A percentile compares a stretch with the other conserved stretches of the same genome.
Evolutionary conservation across 2,113 vertebrate genomes (phyloP).

Genomic region (Pithys albifrons): DNA sequence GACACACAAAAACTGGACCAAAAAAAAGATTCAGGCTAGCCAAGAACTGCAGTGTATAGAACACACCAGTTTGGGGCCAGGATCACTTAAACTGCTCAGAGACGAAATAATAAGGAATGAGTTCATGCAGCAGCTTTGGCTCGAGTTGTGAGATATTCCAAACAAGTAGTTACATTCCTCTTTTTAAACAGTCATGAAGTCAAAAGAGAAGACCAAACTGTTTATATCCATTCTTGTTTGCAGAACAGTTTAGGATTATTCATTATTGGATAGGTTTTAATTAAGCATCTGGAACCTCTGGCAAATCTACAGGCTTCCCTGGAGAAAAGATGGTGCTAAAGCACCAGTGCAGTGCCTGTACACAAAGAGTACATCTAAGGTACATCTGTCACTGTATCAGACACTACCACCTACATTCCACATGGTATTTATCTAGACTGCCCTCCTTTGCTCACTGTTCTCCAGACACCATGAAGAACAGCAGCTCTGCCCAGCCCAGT

Average conservation of each 20-base stretch:
- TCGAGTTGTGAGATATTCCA: not conserved
- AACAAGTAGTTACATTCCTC: not conserved
- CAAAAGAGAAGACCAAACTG: not conserved
- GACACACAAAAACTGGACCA: not conserved
- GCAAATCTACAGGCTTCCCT: not conserved
- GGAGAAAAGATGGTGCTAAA: not conserved
- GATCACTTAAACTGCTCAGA: not conserved
- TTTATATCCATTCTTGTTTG: not conserved
- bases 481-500: not conserved
- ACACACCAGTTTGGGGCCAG: not conserved
- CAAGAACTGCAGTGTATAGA: not conserved
- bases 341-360: not conserved
- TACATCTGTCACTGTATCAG: not conserved
- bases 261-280: not conserved
- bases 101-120: conserved; percentile 3
- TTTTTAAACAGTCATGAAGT: not conserved
- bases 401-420: not conserved
- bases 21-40: not conserved
- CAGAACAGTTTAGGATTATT: not conserved
- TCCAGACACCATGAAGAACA: not conserved
- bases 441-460: not conserved
- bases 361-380: not conserved
- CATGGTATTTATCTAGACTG: not conserved
- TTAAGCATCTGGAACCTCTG: not conserved
- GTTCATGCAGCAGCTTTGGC: conserved; percentile 4